phyloP scores from a whole-genome alignment of 2,797 vertebrate genomes.

The Brachyalestes nurse region DNA sequence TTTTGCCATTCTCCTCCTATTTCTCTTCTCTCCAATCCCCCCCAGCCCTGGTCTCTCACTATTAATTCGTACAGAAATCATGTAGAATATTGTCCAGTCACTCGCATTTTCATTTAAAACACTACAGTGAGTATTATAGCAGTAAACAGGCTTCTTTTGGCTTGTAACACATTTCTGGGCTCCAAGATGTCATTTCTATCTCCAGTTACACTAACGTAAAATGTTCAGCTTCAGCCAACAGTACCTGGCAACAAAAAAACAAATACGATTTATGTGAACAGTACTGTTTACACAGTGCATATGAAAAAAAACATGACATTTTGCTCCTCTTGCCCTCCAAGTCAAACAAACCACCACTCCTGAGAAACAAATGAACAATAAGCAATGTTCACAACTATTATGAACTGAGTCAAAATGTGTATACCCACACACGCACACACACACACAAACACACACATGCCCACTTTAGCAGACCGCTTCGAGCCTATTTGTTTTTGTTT shows the following conservation, averaged over 20 bases:
- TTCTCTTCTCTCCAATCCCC: not conserved
- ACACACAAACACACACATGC: conserved; percentile 21
- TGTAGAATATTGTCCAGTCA: not conserved
- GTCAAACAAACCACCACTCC: not conserved
- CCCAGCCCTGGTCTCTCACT: not conserved
- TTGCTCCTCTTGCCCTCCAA: not conserved
- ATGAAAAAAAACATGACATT: not conserved
- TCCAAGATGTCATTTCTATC: not conserved
- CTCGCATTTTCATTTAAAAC: not conserved
- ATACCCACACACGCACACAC: not conserved
- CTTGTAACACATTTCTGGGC: not conserved
- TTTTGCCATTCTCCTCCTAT: not conserved
- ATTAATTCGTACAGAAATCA: not conserved
- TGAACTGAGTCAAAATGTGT: not conserved
- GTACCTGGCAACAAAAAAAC: not conserved
- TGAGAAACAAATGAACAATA: conserved; percentile 7
- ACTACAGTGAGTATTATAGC: not conserved
- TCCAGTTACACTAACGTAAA: not conserved
- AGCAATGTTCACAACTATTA: not conserved
- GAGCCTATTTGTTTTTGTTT: conserved; percentile 51
- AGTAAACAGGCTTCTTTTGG: not conserved
- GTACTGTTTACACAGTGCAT: not conserved
- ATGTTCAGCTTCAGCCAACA: not conserved
- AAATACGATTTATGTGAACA: not conserved
- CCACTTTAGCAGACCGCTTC: conserved; percentile 2